phyloP scores from a whole-genome alignment of 2,113 vertebrate species.

The Gnathochromis pfefferi region DNA sequence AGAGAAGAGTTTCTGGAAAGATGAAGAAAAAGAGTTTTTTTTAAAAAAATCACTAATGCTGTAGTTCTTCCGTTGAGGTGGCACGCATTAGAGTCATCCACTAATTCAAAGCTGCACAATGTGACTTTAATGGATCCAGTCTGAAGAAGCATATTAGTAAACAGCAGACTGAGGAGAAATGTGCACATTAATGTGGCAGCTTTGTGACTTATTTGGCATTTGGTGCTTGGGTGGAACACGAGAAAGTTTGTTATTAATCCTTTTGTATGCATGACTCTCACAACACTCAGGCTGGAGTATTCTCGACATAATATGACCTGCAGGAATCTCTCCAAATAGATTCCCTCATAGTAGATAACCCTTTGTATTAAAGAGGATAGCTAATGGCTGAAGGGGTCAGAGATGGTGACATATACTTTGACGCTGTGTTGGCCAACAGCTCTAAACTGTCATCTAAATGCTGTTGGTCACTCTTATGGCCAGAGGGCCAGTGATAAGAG shows the following conservation, averaged over 20 bases:
- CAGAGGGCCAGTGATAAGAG: background rate
- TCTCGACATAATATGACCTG: background rate
- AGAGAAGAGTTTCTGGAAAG: background rate
- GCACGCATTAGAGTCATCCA: background rate
- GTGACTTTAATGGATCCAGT: background rate
- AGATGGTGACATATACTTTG: background rate
- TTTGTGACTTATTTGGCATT: background rate
- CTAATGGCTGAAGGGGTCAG: background rate
- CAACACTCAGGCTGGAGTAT: background rate
- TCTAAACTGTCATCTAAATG: background rate
- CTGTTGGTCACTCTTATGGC: background rate
- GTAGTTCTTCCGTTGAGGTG: background rate
- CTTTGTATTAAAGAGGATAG: background rate
- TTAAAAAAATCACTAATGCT: fast-evolving
- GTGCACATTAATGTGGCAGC: background rate
- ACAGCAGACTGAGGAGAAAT: background rate
- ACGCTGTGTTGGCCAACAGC: background rate
- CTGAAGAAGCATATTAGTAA: background rate
- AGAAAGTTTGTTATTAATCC: background rate
- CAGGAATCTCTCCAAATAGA: background rate
- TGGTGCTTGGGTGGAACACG: background rate
- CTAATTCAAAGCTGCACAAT: background rate
- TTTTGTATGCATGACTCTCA: background rate
- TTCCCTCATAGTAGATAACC: background rate
- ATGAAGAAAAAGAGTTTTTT: background rate